Conservation (phyloP, 30 jellyfish, hydroid and myxozoan genomes). For the Hydractinia echinata region DNA sequence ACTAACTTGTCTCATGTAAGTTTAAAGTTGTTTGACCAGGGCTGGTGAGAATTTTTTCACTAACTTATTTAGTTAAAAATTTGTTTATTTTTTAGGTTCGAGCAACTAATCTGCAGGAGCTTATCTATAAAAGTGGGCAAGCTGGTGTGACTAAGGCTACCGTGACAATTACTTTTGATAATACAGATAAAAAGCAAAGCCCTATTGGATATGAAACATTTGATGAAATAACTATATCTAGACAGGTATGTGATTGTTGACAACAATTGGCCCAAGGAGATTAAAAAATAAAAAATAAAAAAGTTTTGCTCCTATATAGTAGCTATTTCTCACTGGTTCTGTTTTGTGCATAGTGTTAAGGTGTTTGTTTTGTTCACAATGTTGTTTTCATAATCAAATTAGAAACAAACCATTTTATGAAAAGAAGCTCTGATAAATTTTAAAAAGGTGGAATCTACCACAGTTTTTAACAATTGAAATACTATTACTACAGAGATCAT, state of each 20-base stretch:
- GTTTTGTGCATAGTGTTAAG: no score
- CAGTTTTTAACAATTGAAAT: no score
- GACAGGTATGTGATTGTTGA: constrained; percentile 61
- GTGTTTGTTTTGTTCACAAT: no score
- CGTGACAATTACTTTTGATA: constrained; percentile 84
- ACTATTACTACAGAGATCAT: no score
- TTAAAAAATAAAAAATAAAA: not conserved
- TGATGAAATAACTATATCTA: constrained; percentile 87
- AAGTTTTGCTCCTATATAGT: not conserved
- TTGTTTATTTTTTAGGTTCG: constrained; percentile 53
- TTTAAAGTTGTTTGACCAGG: not conserved
- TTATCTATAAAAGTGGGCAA: constrained; percentile 91
- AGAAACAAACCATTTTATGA: no score
- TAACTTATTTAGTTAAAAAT: not conserved
- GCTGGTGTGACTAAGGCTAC: constrained; percentile 98
- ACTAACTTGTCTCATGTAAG: constrained; percentile 76
- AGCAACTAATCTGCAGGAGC: constrained; percentile 82
- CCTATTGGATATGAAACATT: constrained; percentile 94
- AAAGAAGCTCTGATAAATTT: no score
- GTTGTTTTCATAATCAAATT: no score
- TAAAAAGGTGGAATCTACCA: no score
- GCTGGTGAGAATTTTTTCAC: not conserved
- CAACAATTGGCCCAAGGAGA: not conserved
- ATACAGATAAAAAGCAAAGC: constrained; percentile 72
- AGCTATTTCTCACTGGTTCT: no score